Percentiles rank a stretch among this genome's conserved stretches.
These are phyloP conservation scores for Lontra canadensis DNA, from an alignment of 2,113 vertebrate genomes.

Conservation along the genomic window DNA sequence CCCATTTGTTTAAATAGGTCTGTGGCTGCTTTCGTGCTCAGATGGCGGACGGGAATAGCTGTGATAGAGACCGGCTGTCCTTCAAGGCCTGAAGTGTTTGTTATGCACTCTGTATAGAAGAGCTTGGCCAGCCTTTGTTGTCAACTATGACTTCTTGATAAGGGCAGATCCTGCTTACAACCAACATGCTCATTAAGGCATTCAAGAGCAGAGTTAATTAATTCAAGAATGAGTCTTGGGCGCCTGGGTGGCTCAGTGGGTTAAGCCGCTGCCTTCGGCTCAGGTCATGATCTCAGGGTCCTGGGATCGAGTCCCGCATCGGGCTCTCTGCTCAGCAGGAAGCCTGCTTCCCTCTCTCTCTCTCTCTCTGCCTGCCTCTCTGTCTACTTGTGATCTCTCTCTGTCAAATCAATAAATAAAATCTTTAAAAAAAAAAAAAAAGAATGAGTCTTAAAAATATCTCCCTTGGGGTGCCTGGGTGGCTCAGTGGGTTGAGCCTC, in stretches of 20 bases:
- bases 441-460: background rate
- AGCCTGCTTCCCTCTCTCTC: background rate
- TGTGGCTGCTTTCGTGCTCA: background rate
- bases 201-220: background rate
- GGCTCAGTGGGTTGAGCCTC: background rate
- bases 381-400: too few relatives aligned
- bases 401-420: too few relatives aligned
- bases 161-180: background rate
- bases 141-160: background rate
- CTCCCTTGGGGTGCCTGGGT: background rate
- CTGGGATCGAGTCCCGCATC: background rate
- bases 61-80: background rate
- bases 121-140: background rate
- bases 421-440: too few relatives aligned
- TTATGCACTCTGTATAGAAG: background rate
- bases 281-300: background rate
- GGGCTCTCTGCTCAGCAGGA: background rate
- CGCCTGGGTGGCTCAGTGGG: background rate
- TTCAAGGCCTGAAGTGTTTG: background rate
- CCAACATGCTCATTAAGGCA: background rate
- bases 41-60: background rate
- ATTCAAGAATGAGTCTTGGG: background rate
- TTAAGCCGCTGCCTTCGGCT: accelerated
- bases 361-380: too few relatives aligned
- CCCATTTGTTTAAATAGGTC: background rate